phyloP scores from a whole-genome alignment of 1,140 invertebrate species.

The Drosophila ercepeae region DNA sequence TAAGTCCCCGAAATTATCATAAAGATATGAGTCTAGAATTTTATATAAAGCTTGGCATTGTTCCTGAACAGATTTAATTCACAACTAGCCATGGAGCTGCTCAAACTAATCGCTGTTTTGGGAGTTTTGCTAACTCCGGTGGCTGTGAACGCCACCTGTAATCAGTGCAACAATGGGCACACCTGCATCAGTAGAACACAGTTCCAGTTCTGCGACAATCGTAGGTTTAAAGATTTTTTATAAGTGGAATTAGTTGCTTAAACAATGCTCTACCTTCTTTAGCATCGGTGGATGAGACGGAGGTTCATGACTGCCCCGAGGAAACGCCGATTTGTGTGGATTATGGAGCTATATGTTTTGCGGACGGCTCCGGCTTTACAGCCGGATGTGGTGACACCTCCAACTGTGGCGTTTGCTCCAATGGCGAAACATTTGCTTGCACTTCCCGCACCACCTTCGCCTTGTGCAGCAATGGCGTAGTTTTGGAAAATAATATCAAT shows the following conservation, averaged over 20 bases:
- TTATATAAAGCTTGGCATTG: conserved; percentile 58
- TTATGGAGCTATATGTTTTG: conserved; percentile 30
- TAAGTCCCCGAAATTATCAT: conserved; percentile 3
- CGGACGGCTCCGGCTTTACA: accelerated
- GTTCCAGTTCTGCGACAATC: conserved; percentile 53
- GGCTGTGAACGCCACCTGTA: conserved; percentile 51
- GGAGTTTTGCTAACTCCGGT: conserved; percentile 1
- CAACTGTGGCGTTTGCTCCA: conserved; percentile 37
- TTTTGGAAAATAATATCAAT: not conserved
- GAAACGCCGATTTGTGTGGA: conserved; percentile 45
- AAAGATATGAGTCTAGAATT: conserved; percentile 53
- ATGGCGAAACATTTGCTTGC: conserved; percentile 42
- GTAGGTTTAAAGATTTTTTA: conserved; percentile 21
- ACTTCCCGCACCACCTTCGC: conserved; percentile 56
- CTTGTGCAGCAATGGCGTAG: not conserved
- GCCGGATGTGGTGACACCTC: conserved; percentile 53
- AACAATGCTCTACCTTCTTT: not conserved
- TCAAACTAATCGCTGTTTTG: conserved; percentile 28
- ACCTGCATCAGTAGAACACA: conserved; percentile 46
- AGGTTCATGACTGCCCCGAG: conserved; percentile 26
- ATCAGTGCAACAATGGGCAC: conserved; percentile 36
- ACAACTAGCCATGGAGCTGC: conserved; percentile 44
- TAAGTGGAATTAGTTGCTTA: too few species aligned
- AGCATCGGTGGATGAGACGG: not conserved
- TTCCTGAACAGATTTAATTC: conserved; percentile 32